Base-by-base conservation (phyloP, 1,140 invertebrate species). In the Bombus ignitus region DNA sequence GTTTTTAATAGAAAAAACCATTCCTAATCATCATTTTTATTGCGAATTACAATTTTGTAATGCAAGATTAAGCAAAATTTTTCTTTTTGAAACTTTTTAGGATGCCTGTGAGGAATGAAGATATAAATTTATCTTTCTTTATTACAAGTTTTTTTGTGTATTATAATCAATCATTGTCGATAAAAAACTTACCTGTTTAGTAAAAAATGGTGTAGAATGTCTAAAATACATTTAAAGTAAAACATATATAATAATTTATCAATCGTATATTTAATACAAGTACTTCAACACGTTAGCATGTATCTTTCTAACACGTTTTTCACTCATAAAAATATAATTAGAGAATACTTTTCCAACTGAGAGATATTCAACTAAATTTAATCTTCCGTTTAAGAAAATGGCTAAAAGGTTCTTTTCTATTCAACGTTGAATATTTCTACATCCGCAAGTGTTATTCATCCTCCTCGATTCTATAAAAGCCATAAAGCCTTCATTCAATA, bases 401-500 rank as follows among this genome's bases (percentile, higher is more conserved):
- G 8, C 13, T 65, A 25, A 57, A 68, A 44, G 35, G 22, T 10
- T 57, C 71, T 74, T 28, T 74, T 28, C 59, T 35, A 75, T 82
- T 83, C 44, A 32, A 32, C 28, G 25, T 35, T 9, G 32, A 53
- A 25, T 77, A 53, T 53, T 76, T 68, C 44, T 68, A 47, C 42
- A 65, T 81, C 37, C 10, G 12, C 28, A 22, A 42, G 44, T 44
- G 73, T 47, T 53, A 83, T 76, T 76, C 73, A 57, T 83, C 32
- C 35, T 47, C 22, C 73, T 75, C 42, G 18, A 47, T 66, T 76
- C 72, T 53, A 37, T 83, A 76, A 28, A 62, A 77, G 32, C 81
- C 35, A 66, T 77, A 83, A 76, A 83, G 59, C 73, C 32, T 83
- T 57, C 81, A 68, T 83, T 44, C 73, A 77, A 83, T 83, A 83